phyloP scores from a whole-genome alignment of 2,888 invertebrate genomes.

The Acleris cristana region DNA sequence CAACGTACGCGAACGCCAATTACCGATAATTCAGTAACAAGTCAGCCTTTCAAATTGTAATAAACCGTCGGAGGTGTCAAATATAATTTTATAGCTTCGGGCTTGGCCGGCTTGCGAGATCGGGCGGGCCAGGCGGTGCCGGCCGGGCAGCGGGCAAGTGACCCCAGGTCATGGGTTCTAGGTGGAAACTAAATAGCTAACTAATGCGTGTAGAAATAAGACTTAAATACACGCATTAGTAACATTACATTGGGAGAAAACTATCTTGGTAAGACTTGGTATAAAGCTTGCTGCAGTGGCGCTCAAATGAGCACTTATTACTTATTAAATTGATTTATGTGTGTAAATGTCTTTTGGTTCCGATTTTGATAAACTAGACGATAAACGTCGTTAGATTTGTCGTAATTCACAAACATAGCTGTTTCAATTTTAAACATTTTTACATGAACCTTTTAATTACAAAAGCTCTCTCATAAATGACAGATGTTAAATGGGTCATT shows the following conservation, averaged over 20 bases:
- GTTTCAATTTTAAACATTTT: too few species aligned
- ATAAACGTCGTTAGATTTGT: too few species aligned
- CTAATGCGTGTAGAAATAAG: not conserved
- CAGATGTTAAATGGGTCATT: slow-evolving; percentile 42
- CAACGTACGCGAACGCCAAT: slow-evolving; percentile 52
- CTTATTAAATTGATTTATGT: too few species aligned
- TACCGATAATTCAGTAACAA: slow-evolving; percentile 55
- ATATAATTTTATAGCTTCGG: slow-evolving; percentile 55
- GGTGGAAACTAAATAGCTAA: slow-evolving; percentile 31
- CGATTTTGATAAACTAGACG: too few species aligned
- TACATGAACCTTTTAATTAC: not conserved
- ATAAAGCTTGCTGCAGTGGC: too few species aligned
- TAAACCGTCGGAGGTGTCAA: slow-evolving; percentile 55
- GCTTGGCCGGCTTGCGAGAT: slow-evolving; percentile 42
- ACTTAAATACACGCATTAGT: too few species aligned
- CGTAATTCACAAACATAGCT: too few species aligned
- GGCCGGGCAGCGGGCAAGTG: slow-evolving; percentile 40
- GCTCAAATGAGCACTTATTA: too few species aligned
- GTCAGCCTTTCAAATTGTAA: slow-evolving; percentile 57
- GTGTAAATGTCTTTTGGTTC: too few species aligned
- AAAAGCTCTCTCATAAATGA: not conserved
- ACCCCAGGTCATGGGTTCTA: slow-evolving; percentile 52
- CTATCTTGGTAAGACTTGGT: too few species aligned
- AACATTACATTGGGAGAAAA: too few species aligned
- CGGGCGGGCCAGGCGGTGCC: slow-evolving; percentile 38